phyloP scores from a whole-genome alignment of 2,113 vertebrate genomes.

The Nettapus auritus region DNA sequence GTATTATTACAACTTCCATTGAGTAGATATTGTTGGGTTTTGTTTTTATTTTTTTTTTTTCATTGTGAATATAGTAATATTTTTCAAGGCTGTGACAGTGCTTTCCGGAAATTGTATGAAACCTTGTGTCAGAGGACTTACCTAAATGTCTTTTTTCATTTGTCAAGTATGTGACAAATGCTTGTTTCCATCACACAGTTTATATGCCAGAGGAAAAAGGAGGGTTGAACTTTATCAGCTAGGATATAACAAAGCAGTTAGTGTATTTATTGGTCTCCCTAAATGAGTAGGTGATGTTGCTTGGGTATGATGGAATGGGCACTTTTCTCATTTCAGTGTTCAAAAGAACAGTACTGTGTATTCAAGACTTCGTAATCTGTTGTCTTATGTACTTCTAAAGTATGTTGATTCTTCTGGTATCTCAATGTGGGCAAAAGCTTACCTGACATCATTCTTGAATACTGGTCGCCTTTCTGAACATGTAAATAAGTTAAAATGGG shows the following conservation, averaged over 20 bases:
- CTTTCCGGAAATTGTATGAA: background rate
- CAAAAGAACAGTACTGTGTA: background rate
- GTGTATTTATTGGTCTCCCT: background rate
- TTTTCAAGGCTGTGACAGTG: background rate
- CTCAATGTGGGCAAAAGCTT: background rate
- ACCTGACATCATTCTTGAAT: background rate
- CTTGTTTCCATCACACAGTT: background rate
- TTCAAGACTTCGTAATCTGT: background rate
- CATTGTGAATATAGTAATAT: background rate
- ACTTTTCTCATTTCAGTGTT: background rate
- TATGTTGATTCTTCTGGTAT: background rate
- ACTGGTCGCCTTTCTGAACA: background rate
- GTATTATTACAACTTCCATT: background rate
- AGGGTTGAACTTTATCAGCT: background rate
- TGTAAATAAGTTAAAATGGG: background rate
- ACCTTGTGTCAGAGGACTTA: background rate
- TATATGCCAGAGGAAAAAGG: background rate
- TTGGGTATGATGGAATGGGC: background rate
- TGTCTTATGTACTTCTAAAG: background rate
- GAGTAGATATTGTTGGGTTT: background rate
- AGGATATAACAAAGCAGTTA: background rate
- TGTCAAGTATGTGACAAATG: background rate
- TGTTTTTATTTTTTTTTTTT: too few species aligned
- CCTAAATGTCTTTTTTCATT: background rate
- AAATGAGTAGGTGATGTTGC: background rate